Evolutionary conservation across 2,797 vertebrate species (phyloP).

Genomic region (Neosalanx taihuensis): DNA sequence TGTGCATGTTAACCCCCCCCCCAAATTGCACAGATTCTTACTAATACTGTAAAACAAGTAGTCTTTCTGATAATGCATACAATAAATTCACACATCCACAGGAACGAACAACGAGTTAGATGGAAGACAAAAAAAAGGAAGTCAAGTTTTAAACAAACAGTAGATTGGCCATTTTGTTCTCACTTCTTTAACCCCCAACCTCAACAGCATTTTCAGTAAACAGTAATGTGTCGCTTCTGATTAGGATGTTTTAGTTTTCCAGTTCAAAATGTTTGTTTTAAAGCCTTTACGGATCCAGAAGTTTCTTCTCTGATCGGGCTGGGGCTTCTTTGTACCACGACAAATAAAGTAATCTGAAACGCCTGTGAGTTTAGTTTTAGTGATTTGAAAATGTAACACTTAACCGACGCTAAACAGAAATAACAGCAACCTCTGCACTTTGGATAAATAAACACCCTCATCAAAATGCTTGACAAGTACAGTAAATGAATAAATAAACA

Average conservation of each 20-base stretch:
- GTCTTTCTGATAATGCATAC: constrained; percentile 12
- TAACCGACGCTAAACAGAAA: not conserved
- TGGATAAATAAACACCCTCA: not conserved
- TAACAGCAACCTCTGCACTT: not conserved
- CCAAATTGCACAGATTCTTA: constrained; percentile 36
- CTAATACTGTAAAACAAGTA: constrained; percentile 29
- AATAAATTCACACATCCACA: constrained; percentile 15
- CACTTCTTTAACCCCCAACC: not conserved
- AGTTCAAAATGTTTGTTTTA: not conserved
- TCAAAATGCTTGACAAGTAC: not conserved
- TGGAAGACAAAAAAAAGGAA: constrained; percentile 14
- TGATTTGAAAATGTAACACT: constrained; percentile 7
- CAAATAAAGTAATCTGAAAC: not conserved
- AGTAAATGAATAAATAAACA: not conserved
- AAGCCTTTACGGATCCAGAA: not conserved
- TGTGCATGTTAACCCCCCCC: no score
- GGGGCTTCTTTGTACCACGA: not conserved
- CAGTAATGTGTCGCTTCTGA: no score
- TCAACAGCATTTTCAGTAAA: not conserved
- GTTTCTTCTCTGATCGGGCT: not conserved
- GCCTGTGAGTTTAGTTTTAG: constrained; percentile 1
- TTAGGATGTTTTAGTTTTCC: no score
- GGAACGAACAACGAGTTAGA: constrained; percentile 17
- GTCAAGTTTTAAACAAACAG: not conserved
- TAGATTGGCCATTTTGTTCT: not conserved